Conservation (phyloP, 2,888 invertebrate genomes). For the Trisateles emortualis region DNA sequence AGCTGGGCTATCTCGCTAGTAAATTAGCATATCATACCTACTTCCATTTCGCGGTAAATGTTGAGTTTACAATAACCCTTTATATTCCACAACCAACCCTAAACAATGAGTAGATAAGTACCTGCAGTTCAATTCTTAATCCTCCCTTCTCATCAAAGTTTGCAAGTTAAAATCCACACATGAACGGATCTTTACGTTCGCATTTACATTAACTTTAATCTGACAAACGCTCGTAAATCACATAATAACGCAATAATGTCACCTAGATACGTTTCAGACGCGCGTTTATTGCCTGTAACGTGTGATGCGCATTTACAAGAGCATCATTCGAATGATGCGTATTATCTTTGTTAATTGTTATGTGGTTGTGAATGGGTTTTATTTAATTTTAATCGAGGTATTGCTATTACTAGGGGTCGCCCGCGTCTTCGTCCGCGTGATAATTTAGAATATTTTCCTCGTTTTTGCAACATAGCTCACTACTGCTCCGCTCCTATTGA, state of each 20-base stretch:
- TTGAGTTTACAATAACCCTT: too few species aligned
- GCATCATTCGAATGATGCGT: background rate
- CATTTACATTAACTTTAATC: constrained; percentile 48
- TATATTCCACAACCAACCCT: background rate
- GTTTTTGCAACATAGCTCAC: too few species aligned
- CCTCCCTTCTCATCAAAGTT: constrained; percentile 7
- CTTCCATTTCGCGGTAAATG: too few species aligned
- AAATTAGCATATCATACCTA: too few species aligned
- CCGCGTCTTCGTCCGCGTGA: too few species aligned
- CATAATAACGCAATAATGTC: constrained; percentile 50
- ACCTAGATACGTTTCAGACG: constrained; percentile 34
- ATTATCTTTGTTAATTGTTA: background rate
- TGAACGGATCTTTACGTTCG: constrained; percentile 35
- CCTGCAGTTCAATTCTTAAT: background rate
- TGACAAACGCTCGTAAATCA: constrained; percentile 49
- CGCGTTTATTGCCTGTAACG: constrained; percentile 42
- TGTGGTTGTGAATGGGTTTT: too few species aligned
- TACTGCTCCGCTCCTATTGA: too few species aligned
- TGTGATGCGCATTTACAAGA: constrained; percentile 29
- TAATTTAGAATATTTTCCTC: too few species aligned
- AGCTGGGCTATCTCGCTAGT: too few species aligned
- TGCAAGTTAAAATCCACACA: constrained; percentile 29
- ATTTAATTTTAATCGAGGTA: too few species aligned
- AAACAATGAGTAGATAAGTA: constrained; percentile 9
- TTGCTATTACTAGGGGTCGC: too few species aligned